These are phyloP conservation scores for Steinernema carpocapsae DNA, from an alignment of 2,888 invertebrate genomes.

Conservation along the genomic window DNA sequence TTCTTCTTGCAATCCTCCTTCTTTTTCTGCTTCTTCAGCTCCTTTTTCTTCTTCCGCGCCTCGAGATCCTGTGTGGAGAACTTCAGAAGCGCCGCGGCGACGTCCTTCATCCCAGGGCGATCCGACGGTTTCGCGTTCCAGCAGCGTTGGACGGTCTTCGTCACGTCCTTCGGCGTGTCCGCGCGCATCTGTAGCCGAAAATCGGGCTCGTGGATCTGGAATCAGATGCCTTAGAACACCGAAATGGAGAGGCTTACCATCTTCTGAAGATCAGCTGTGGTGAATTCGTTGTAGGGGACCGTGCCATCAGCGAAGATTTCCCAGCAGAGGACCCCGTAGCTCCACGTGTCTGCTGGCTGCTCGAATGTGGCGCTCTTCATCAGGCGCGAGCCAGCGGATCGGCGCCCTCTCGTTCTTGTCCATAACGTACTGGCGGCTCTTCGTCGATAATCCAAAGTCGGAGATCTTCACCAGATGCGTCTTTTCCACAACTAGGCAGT, in stretches of 20 bases:
- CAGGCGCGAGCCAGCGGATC: constrained; percentile 46
- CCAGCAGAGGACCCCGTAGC: constrained; percentile 39
- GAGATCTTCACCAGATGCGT: constrained; percentile 34
- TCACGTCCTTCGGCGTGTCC: neutral
- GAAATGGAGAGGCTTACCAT: neutral
- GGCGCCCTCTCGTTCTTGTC: constrained; percentile 39
- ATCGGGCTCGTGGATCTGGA: neutral
- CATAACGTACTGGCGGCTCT: constrained; percentile 8
- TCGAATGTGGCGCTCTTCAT: constrained; percentile 34
- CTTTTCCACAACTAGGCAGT: constrained; percentile 33
- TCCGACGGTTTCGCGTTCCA: neutral
- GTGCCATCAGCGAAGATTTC: constrained; percentile 35
- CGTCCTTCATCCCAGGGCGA: neutral
- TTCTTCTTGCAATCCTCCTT: neutral
- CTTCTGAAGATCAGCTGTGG: neutral
- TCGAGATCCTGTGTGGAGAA: neutral
- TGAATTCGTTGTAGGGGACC: constrained; percentile 19
- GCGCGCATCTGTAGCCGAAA: neutral
- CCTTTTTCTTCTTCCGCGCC: neutral
- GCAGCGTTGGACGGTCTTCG: neutral
- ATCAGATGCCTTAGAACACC: no score
- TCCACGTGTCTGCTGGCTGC: constrained; percentile 42
- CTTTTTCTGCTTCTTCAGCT: neutral
- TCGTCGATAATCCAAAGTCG: constrained; percentile 34
- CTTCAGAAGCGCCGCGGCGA: neutral